Evolutionary conservation across 2,888 invertebrate genomes (phyloP).

Genomic region (Cosmopolites sordidus): DNA sequence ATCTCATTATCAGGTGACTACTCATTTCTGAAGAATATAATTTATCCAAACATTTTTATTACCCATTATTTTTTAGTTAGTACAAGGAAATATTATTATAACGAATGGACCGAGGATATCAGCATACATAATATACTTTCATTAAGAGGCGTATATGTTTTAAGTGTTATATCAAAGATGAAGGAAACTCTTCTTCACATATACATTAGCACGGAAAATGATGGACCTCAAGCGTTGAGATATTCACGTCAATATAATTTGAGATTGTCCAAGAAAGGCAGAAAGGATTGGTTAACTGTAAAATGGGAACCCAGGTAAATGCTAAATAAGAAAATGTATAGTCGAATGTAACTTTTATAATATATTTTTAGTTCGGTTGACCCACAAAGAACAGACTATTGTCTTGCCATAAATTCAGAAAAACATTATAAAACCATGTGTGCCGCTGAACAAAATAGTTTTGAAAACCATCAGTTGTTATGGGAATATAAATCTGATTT

Average conservation of each 20-base stretch:
- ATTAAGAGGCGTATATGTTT: slow-evolving; percentile 28
- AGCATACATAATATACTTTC: slow-evolving; percentile 30
- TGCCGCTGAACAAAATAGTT: slow-evolving; percentile 46
- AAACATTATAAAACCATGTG: slow-evolving; percentile 51
- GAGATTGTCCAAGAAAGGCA: slow-evolving; percentile 37
- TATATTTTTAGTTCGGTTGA: slow-evolving; percentile 46
- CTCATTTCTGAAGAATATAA: no score
- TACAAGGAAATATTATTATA: background rate
- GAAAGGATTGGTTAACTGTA: slow-evolving; percentile 38
- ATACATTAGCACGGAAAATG: slow-evolving; percentile 44
- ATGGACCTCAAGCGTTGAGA: slow-evolving; percentile 42
- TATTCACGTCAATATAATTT: slow-evolving; percentile 32
- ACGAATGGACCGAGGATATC: slow-evolving; percentile 26
- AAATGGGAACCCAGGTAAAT: slow-evolving; percentile 45
- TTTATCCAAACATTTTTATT: no score
- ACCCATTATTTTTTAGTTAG: background rate
- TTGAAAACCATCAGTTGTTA: slow-evolving; percentile 11
- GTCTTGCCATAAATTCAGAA: slow-evolving; percentile 51
- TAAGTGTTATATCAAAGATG: slow-evolving; percentile 33
- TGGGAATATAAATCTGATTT: slow-evolving; percentile 1
- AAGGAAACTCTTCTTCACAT: slow-evolving; percentile 40
- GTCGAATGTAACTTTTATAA: background rate
- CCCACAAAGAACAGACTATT: slow-evolving; percentile 52
- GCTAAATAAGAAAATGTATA: slow-evolving; percentile 5
- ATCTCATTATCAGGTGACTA: slow-evolving; percentile 15